Evolutionary conservation across 2,888 invertebrate species (phyloP), one percentile per base, ranked within the genome.

Genomic region (Melipona beecheii): DNA sequence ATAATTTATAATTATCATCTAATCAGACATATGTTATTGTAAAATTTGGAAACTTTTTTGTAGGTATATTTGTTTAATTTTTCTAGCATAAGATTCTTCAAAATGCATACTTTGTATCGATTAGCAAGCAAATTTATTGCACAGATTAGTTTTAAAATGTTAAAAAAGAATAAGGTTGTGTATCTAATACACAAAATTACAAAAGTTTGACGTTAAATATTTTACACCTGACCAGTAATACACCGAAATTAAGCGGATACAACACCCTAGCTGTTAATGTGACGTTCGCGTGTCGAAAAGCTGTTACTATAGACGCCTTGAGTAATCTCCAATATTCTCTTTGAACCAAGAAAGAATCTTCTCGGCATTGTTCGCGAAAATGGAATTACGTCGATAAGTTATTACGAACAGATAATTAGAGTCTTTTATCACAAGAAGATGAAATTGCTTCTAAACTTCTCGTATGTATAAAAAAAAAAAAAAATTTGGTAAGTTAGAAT

Each of bases 291-390:
- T 93, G 93, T 89, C 85, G 86, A 85, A 86, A 87, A 86, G 90
- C 90, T 91, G 90, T 93, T 93, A 92, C 88, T 85, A 75, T 74
- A 89, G 90, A 84, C 90, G 91, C 91, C 91, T 90, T 89, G 87
- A 86, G 88, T 92, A 93, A 93, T 91, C 90, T 91, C 93, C 92
- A 91, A 93, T 93, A 93, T 91, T 91, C 92, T 89, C 91, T 31
- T 89, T 89, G 85, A 77, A 84, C 86, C 85, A 81, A 75, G 83
- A 85, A 86, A 87, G 85, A 87, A 82, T 81, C 74, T 71, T 78
- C 85, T 15, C 69, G 79, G 75, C 79, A 90, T 90, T 90, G 90
- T 90, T 86, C 90, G 89, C 78, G 87, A 86, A 91, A 91, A 91
- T 91, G 82, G 91, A 90, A 91, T 90, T 88, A 87, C 83, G 74